Evolutionary conservation across 2,888 invertebrate genomes (phyloP), one percentile per base, ranked within the genome.

Genomic region (Chrysolina haemoptera): DNA sequence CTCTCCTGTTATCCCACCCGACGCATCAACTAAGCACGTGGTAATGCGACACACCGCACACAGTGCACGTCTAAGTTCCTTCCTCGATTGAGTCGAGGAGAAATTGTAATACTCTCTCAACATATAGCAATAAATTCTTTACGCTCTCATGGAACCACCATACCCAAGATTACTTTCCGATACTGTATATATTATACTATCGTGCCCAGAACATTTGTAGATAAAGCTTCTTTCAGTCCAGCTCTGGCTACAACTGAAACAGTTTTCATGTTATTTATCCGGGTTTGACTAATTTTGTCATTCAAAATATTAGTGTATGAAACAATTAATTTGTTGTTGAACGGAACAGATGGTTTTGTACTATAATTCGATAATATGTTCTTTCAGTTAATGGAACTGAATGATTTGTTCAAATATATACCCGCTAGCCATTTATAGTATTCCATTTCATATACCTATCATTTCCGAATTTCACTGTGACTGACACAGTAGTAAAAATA

Each of bases 281-380:
- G 16, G 6, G 10, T 6, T 27, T 20, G 18, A 53, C 11, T 53
- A 53, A 53, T 53, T 53, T 53, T 4, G 53, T 53, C 53, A 53
- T 20, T 53, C 20, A 53, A 5, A 53, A 53, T 18, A 53, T 20
- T 20, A 53, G 12, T 53, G n/a, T 11, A 53, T 53, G 11, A 18
- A 53, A 53, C 53, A 53, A 53, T 53, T 53, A 20, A 11, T 20
- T 53, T 20, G 53, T 53, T 53, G 16, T 53, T 53, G 11, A 20
- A 53, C 20, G 16, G 18, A 11, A 53, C 53, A 14, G 20, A 20
- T 53, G 53, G 53, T 53, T 53, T 53, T 20, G 20, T 53, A 18
- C 18, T 20, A 20, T 9, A 53, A 53, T 53, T 53, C 53, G 20
- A 53, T 53, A 53, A 53, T 53, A 14, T 53, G 53, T 53, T 53